Evolutionary conservation across 1,140 invertebrate genomes (phyloP).

Genomic region (Hypsibius dujardini): DNA sequence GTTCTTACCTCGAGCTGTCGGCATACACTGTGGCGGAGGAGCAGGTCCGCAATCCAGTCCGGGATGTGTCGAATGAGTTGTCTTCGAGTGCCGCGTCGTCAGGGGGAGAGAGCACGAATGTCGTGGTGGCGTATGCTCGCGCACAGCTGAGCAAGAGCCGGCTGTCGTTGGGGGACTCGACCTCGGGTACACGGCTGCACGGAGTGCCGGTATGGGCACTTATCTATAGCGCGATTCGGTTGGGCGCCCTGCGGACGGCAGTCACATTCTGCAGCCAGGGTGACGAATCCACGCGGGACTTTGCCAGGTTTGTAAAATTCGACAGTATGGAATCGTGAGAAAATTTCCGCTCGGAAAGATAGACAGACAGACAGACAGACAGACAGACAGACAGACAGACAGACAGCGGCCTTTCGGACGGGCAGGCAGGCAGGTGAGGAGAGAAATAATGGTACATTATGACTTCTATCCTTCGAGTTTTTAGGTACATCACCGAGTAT

Average conservation of each 20-base stretch:
- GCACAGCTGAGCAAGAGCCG: neutral
- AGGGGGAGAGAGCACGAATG: neutral
- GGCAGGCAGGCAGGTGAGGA: no score
- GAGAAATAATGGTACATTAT: no score
- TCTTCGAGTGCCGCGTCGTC: neutral
- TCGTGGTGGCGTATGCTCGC: neutral
- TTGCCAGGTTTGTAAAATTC: neutral
- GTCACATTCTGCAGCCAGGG: conserved; percentile 1
- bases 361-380: no score
- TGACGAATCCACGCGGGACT: neutral
- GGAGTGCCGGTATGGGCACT: conserved; percentile 4
- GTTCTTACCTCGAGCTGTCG: neutral
- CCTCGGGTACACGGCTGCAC: neutral
- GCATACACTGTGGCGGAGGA: neutral
- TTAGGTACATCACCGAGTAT: neutral
- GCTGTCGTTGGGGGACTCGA: neutral
- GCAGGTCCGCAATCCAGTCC: conserved; percentile 1
- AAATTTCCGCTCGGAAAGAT: no score
- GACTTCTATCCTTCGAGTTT: no score
- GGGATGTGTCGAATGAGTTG: neutral
- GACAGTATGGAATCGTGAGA: no score
- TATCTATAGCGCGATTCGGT: neutral
- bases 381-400: no score
- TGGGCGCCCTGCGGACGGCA: neutral
- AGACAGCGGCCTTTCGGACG: no score